Evolutionary conservation across 92 coral and sea anemone genomes (phyloP), one percentile per base, ranked within the genome.

Genomic region (Montipora capitata): DNA sequence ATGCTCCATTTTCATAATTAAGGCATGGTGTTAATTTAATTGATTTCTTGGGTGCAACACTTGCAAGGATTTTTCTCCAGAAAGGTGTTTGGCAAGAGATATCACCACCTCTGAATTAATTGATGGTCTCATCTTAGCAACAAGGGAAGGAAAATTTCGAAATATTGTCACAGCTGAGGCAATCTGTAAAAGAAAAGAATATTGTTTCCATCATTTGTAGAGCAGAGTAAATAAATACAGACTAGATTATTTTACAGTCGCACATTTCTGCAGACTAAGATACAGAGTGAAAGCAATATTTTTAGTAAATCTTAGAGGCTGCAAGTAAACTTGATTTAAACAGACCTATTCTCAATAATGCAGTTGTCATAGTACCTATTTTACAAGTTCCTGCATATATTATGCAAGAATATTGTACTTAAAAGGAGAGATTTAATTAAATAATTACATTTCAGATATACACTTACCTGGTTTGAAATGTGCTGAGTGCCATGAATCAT

Each of bases 401-500:
- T 45, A 45, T 45, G 51, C 51, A 45, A 45, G 51, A 45, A 45
- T 45, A 45, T 45, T 45, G 51, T 45, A 45, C 51, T 45, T 45
- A 45, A 45, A 45, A 45, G 51, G 51, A 45, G 51, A 45, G 51
- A 45, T 45, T 45, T 45, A 45, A 45, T 45, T 45, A 45, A 45
- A 45, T 54, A 54, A 54, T 54, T 54, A 54, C 59, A 54, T 54
- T 54, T 54, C 59, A 54, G 59, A 61, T 10, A 39, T 68, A 49
- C 16, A 8, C n/a, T 44, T 48, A 89, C 92, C 85, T 89, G 92
- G 9, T 64, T 76, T 39, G 90, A 67, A 69, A 90, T 77, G 54
- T 83, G 92, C 76, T 61, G 85, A 51, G 92, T 89, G 3, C 92
- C 92, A 89, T 77, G 92, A 59, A 89, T 83, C 88, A 89, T 71